Conservation (phyloP, 1,140 invertebrate genomes). For the Pygmarrhopalites habei region DNA sequence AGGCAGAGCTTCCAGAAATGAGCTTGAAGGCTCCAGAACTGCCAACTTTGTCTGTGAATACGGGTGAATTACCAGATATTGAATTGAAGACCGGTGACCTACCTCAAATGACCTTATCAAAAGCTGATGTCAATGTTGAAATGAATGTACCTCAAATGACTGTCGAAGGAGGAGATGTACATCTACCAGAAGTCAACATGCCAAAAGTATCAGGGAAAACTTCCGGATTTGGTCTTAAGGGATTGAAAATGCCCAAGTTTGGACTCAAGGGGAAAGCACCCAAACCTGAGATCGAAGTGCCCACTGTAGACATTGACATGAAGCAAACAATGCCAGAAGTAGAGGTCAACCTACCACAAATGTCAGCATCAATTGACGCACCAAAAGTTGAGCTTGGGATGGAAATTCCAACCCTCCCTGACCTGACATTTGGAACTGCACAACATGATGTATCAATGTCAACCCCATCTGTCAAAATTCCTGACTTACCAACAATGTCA, state of each 20-base stretch:
- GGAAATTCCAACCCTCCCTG: no score
- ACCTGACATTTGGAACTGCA: no score
- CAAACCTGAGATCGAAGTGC: background rate
- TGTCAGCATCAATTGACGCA: background rate
- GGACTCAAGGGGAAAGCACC: background rate
- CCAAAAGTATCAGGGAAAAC: background rate
- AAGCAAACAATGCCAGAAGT: background rate
- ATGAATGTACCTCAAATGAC: background rate
- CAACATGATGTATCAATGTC: no score
- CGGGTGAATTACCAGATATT: background rate
- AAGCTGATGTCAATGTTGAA: no score
- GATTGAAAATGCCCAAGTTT: background rate
- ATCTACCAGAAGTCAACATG: background rate
- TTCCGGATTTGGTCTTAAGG: background rate
- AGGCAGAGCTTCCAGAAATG: background rate
- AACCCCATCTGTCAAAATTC: background rate
- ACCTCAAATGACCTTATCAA: no score
- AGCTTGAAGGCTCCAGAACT: background rate
- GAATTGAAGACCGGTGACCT: no score
- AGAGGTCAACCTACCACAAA: background rate
- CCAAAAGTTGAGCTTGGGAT: no score
- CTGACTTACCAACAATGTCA: background rate
- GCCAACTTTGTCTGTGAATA: background rate
- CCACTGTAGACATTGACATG: background rate
- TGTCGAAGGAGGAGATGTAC: background rate